A percentile compares a stretch with the other conserved stretches of the same genome.
These are phyloP conservation scores for Orestias chungarensis DNA, from an alignment of 2,797 vertebrate genomes.

Conservation along the genomic window DNA sequence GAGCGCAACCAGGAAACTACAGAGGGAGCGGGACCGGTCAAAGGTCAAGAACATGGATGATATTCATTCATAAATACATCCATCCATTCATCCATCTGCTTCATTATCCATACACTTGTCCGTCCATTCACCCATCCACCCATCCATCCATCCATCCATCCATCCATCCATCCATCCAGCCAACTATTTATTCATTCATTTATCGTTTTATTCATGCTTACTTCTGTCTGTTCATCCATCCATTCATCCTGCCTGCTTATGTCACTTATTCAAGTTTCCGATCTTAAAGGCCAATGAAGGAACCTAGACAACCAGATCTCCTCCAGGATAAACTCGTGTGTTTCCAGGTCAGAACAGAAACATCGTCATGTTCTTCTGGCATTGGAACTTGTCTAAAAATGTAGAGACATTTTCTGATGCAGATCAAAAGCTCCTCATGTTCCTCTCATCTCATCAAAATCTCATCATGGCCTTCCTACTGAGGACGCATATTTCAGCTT, in stretches of 20 bases:
- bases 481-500: too few species aligned
- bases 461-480: too few species aligned
- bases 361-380: too few species aligned
- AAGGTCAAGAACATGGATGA: not conserved
- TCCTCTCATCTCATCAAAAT: too few species aligned
- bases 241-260: not conserved
- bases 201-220: not conserved
- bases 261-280: too few species aligned
- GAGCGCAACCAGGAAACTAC: constrained; percentile 22
- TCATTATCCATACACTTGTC: too few species aligned
- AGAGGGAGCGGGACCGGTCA: not conserved
- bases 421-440: too few species aligned
- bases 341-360: too few species aligned
- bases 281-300: too few species aligned
- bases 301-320: too few species aligned
- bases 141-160: not conserved
- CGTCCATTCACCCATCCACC: not conserved
- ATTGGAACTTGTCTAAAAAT: not conserved
- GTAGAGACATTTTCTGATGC: not conserved
- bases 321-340: too few species aligned
- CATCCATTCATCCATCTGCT: not conserved
- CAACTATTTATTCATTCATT: not conserved
- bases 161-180: not conserved
- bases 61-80: not conserved
- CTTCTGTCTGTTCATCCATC: not conserved